Percentiles rank a stretch among this genome's conserved stretches.
Conservation (phyloP, 2,113 vertebrate species). For the Pituophis catenifer region DNA sequence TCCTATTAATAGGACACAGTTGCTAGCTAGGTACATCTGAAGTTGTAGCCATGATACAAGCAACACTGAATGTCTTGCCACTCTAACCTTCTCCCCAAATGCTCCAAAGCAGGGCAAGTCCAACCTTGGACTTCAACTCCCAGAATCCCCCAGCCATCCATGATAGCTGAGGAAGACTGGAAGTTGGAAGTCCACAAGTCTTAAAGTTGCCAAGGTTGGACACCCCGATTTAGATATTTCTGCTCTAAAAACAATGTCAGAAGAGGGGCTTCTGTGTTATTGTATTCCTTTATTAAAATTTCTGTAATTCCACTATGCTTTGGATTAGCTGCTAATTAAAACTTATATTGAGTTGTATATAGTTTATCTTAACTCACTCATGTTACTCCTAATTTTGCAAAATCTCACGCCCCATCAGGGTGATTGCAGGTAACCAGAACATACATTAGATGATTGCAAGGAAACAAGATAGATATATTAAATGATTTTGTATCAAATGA, state of each 20-base stretch:
- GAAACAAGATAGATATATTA: background rate
- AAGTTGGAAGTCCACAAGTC: background rate
- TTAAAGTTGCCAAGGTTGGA: background rate
- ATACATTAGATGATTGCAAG: slow-evolving; percentile 4
- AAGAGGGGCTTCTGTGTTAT: background rate
- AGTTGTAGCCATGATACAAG: background rate
- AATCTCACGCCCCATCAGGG: background rate
- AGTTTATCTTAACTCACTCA: background rate
- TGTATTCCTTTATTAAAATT: background rate
- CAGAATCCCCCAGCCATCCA: background rate
- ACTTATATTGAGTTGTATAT: background rate
- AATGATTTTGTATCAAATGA: background rate
- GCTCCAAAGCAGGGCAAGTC: background rate
- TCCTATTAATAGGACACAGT: background rate
- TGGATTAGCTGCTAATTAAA: background rate
- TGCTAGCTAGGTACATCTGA: background rate
- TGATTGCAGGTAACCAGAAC: background rate
- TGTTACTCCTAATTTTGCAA: background rate
- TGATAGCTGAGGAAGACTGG: background rate
- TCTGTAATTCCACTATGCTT: background rate
- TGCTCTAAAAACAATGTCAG: background rate
- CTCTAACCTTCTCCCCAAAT: background rate
- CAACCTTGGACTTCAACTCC: background rate
- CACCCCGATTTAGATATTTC: background rate
- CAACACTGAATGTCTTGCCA: background rate